Evolutionary conservation across 2,113 vertebrate genomes (phyloP).

Genomic region (Crocuta crocuta): DNA sequence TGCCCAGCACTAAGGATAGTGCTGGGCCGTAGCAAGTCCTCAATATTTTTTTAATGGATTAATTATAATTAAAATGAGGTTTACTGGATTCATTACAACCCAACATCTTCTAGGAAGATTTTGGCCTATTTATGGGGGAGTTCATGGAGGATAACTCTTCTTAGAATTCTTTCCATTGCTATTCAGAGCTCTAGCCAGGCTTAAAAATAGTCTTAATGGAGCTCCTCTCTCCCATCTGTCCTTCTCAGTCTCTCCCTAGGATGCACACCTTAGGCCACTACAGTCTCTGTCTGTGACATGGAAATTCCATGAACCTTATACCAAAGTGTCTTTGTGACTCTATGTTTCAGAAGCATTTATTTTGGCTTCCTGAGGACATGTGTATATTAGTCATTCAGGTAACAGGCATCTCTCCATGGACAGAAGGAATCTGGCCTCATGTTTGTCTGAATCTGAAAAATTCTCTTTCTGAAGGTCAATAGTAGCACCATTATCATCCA

Average conservation of each 20-base stretch:
- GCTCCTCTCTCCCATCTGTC: accelerated
- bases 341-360: background rate
- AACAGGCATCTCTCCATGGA: background rate
- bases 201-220: background rate
- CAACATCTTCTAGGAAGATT: background rate
- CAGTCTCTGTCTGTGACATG: background rate
- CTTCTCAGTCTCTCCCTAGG: background rate
- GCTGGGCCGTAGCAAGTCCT: background rate
- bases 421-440: background rate
- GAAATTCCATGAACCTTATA: background rate
- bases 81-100: background rate
- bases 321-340: background rate
- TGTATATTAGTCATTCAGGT: background rate
- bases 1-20: background rate
- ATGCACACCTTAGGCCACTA: background rate
- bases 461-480: background rate
- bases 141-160: background rate
- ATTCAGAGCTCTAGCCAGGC: background rate
- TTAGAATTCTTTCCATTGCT: background rate
- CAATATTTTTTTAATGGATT: background rate
- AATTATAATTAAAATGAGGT: conserved; percentile 5
- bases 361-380: background rate
- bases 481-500: background rate
- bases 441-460: background rate
- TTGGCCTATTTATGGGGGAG: background rate